Evolutionary conservation across 2,113 vertebrate species (phyloP).

Genomic region (Pongo pygmaeus): DNA sequence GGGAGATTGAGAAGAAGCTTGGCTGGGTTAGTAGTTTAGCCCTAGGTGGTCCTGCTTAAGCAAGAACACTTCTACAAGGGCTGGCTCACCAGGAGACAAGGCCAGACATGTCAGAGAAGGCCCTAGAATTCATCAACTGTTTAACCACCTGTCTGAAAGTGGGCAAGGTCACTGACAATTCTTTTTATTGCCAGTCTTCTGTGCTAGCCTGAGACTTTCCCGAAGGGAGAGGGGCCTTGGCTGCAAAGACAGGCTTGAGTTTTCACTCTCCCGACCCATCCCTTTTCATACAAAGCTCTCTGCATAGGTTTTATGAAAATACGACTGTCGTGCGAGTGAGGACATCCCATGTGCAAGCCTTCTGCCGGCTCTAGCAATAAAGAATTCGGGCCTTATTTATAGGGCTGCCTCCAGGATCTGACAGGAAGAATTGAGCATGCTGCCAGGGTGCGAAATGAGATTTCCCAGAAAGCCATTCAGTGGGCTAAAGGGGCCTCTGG

Average conservation of each 20-base stretch:
- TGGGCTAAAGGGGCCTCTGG: conserved; percentile 79
- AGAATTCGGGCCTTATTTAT: conserved; percentile 83
- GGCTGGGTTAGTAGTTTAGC: background rate
- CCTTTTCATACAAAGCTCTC: background rate
- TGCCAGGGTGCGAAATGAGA: conserved; percentile 85
- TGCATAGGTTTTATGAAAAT: conserved; percentile 66
- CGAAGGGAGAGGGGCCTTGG: background rate
- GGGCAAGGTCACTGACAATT: background rate
- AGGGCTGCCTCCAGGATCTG: conserved; percentile 82
- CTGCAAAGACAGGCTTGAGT: background rate
- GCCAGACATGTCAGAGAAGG: background rate
- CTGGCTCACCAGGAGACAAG: background rate
- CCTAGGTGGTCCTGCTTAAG: background rate
- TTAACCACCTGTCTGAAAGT: background rate
- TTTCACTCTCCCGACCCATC: background rate
- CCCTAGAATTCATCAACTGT: background rate
- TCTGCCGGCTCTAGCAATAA: conserved; percentile 80
- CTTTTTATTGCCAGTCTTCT: background rate
- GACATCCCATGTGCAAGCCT: conserved; percentile 75
- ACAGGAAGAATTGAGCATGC: conserved; percentile 81
- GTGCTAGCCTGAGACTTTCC: background rate
- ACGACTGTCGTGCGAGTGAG: conserved; percentile 53
- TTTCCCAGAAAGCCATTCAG: conserved; percentile 83
- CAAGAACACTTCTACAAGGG: background rate
- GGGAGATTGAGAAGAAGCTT: background rate